phyloP scores from a whole-genome alignment of 35 echinoderm and acorn worm species.

The Lytechinus pictus region DNA sequence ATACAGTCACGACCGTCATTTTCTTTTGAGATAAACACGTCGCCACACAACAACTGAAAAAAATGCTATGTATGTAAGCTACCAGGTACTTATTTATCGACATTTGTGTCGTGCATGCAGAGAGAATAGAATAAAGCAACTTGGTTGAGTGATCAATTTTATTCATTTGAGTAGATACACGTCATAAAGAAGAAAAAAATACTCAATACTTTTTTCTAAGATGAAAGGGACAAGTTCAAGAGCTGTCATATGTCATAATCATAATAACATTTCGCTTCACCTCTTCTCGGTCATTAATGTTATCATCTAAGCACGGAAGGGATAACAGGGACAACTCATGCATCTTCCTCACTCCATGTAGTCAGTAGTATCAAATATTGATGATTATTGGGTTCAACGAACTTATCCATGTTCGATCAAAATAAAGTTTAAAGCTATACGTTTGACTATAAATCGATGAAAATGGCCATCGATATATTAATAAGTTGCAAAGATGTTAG shows the following conservation, averaged over 20 bases:
- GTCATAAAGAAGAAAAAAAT: background rate
- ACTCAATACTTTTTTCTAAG: background rate
- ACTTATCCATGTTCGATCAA: too few relatives aligned
- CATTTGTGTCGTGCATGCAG: background rate
- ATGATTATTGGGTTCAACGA: too few relatives aligned
- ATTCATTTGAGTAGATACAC: background rate
- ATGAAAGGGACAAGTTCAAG: background rate
- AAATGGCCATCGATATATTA: too few relatives aligned
- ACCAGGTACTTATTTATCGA: background rate
- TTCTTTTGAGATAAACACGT: too few relatives aligned
- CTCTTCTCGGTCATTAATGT: background rate
- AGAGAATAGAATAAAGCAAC: background rate
- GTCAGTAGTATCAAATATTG: background rate
- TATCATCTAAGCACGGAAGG: background rate
- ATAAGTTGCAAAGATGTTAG: too few relatives aligned
- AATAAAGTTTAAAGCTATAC: too few relatives aligned
- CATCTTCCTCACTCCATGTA: background rate
- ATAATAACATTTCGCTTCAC: background rate
- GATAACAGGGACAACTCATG: background rate
- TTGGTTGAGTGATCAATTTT: background rate
- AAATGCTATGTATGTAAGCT: too few relatives aligned
- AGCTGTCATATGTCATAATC: background rate
- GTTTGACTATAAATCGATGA: too few relatives aligned
- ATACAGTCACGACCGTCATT: too few relatives aligned
- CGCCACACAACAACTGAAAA: too few relatives aligned